Evolutionary conservation across 2,888 invertebrate genomes (phyloP).

Genomic region (Protodeltote pygarga): DNA sequence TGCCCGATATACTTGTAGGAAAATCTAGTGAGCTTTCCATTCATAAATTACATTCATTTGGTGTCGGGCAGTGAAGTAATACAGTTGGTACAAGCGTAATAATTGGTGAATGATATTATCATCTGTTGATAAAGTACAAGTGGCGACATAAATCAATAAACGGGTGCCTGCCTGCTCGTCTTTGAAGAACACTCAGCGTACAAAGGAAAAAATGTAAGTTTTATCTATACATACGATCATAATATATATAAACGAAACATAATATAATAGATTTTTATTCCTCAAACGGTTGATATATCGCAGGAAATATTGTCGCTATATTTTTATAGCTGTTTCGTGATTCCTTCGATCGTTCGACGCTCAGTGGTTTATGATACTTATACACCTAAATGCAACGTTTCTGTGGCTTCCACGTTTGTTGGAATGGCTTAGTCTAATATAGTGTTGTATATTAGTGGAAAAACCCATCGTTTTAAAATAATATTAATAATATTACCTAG

Average conservation of each 20-base stretch:
- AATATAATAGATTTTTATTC: background rate
- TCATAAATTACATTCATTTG: conserved; percentile 81
- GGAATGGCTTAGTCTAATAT: background rate
- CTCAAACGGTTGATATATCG: background rate
- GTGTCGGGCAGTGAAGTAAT: conserved; percentile 72
- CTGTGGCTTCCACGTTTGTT: conserved; percentile 10
- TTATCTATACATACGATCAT: conserved; percentile 3
- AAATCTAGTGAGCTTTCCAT: conserved; percentile 73
- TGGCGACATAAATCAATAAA: conserved; percentile 39
- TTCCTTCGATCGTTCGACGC: conserved; percentile 23
- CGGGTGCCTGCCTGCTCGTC: conserved; percentile 26
- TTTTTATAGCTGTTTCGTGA: conserved; percentile 11
- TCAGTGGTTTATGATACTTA: conserved; percentile 21
- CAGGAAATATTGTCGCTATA: background rate
- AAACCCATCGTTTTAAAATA: no score
- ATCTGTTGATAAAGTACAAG: conserved; percentile 40
- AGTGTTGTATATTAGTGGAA: background rate
- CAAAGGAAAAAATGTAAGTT: conserved; percentile 51
- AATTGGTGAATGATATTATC: conserved; percentile 57
- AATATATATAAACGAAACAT: background rate
- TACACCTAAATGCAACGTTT: conserved; percentile 23
- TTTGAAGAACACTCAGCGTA: conserved; percentile 19
- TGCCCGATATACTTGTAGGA: conserved; percentile 65
- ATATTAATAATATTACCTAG: no score
- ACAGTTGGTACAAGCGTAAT: conserved; percentile 58